A percentile compares a stretch with the other conserved stretches of the same genome.
Evolutionary conservation across 2,113 vertebrate genomes (phyloP).

Genomic region (Poeciliopsis turrubarensis): DNA sequence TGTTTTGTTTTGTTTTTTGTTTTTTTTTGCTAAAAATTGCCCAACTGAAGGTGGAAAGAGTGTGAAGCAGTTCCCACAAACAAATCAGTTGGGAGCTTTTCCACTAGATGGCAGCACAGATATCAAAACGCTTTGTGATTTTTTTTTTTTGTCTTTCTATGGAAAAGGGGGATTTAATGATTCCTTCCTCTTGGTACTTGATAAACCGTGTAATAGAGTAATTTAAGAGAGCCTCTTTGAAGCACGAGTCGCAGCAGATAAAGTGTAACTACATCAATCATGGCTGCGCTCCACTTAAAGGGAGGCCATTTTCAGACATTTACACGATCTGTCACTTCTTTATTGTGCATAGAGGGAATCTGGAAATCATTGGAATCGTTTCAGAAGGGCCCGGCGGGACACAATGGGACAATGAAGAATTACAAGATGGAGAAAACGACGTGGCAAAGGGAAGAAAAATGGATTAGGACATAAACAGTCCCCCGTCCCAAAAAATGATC

Average conservation of each 20-base stretch:
- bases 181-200: background rate
- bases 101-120: conserved; percentile 59
- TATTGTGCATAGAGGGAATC: background rate
- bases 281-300: background rate
- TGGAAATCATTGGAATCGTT: background rate
- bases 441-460: background rate
- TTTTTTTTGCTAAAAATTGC: conserved; percentile 25
- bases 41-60: conserved; percentile 3
- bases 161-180: background rate
- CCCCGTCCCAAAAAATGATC: background rate
- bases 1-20: too few species aligned
- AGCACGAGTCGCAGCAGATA: background rate
- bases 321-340: background rate
- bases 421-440: background rate
- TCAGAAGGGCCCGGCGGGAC: background rate
- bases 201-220: background rate
- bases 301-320: background rate
- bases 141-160: too few species aligned
- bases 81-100: background rate
- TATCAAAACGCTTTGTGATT: background rate
- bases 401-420: background rate
- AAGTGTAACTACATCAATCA: background rate
- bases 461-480: background rate
- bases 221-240: background rate
- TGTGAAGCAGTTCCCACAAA: background rate